Percentiles rank a stretch among this genome's conserved stretches.
These are phyloP conservation scores for Microtus montanus DNA, from an alignment of 2,113 vertebrate species.

Conservation along the genomic window DNA sequence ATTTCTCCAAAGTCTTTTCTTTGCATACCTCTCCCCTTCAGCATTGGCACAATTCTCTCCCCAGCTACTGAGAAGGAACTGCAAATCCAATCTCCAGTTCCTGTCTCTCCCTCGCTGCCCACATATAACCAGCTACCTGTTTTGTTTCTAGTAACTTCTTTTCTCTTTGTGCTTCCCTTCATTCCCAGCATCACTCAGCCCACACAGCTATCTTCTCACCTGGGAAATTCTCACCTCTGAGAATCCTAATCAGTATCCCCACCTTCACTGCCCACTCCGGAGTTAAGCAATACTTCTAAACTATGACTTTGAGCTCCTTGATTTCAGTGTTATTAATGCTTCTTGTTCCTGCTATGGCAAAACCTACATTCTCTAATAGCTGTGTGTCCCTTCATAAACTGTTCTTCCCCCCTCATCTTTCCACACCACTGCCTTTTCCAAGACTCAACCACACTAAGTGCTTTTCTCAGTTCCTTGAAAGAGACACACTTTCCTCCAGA, in stretches of 20 bases:
- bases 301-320: background rate
- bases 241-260: background rate
- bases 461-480: background rate
- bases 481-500: background rate
- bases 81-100: background rate
- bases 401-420: background rate
- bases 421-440: background rate
- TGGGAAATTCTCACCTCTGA: background rate
- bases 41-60: background rate
- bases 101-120: background rate
- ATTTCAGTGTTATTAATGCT: slow-evolving; percentile 11
- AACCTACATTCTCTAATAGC: background rate
- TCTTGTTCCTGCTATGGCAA: background rate
- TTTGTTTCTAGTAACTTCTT: background rate
- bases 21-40: background rate
- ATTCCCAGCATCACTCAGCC: background rate
- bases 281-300: slow-evolving; percentile 45
- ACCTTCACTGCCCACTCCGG: background rate
- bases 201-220: background rate
- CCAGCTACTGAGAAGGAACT: background rate
- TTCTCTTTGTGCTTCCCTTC: background rate
- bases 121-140: background rate
- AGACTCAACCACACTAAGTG: background rate
- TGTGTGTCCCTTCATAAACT: background rate
- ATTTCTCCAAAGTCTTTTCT: background rate